Evolutionary conservation across 2,888 invertebrate genomes (phyloP), one percentile per base, ranked within the genome.

Genomic region (Lymantria dispar): DNA sequence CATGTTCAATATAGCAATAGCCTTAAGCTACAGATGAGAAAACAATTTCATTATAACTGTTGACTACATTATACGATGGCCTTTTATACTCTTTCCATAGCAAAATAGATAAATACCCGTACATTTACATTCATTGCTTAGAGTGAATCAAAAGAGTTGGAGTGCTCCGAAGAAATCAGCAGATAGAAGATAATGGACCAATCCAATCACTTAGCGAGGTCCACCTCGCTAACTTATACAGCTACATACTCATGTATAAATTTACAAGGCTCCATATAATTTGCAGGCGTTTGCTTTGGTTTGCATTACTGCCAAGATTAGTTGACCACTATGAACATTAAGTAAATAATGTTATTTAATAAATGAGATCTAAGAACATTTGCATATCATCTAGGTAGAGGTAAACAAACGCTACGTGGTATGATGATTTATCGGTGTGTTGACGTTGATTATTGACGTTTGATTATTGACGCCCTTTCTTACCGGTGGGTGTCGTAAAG

Each of bases 201-300:
- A 78, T 76, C 84, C 85, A 86, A 87, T 87, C 85, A 86, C 85
- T 85, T 86, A 87, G 80, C 70, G 67, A 62, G 74, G 75, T 76
- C 74, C 70, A 74, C 75, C 72, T 76, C 76, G 59, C 72, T 79
- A 75, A 78, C 74, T 64, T 64, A 67, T 64, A 60, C 74, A 60
- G 67, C 70, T 65, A 60, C 66, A 53, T 50, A 47, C 70, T 61
- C 64, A 72, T 73, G 70, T 62, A 65, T 68, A 65, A 52, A 61
- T 67, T 62, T 62, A 58, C 60, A 57, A 57, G 54, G 51, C 46
- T 60, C 46, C 54, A 58, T 61, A 31, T 45, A 49, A 40, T 40
- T 40, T 40, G 40, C 15, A 40, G 15, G 40, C 15, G 11, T 36
- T 38, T 38, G 38, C 38, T 12, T 38, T 38, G 1, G 12, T 38